Percentiles rank a stretch among this genome's conserved stretches.
phyloP scores from a whole-genome alignment of 2,888 invertebrate species.

The Rhamnusium bicolor region DNA sequence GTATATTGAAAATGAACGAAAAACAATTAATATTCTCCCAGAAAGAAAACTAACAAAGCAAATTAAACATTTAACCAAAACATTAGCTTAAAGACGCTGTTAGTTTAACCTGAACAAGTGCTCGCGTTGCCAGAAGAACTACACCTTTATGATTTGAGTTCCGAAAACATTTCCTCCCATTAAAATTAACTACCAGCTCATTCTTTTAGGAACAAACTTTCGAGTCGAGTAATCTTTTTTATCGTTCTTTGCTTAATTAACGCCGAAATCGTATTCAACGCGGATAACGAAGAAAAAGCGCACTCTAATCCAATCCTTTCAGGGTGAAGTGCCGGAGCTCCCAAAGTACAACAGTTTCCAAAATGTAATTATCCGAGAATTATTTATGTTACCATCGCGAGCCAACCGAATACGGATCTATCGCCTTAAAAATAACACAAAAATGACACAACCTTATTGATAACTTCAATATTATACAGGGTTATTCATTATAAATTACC shows the following conservation, averaged over 20 bases:
- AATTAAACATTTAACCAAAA: not conserved
- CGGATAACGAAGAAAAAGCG: slow-evolving; percentile 60
- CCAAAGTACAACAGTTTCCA: slow-evolving; percentile 57
- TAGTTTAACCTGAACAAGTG: not conserved
- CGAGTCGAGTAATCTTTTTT: slow-evolving; percentile 62
- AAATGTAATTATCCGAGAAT: slow-evolving; percentile 28
- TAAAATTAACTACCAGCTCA: slow-evolving; percentile 62
- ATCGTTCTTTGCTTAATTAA: slow-evolving; percentile 63
- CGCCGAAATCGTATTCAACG: slow-evolving; percentile 62
- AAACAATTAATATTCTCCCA: too few relatives aligned
- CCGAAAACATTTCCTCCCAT: slow-evolving; percentile 46
- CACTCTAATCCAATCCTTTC: slow-evolving; percentile 59
- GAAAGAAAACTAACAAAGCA: not conserved
- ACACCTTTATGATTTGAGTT: slow-evolving; percentile 32
- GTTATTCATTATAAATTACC: too few relatives aligned
- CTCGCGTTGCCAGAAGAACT: not conserved
- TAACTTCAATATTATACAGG: too few relatives aligned
- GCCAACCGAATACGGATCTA: slow-evolving; percentile 5
- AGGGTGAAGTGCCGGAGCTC: slow-evolving; percentile 58
- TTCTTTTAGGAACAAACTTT: slow-evolving; percentile 62
- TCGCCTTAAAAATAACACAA: not conserved
- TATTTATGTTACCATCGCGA: slow-evolving; percentile 19
- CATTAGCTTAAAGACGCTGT: not conserved
- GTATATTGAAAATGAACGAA: too few relatives aligned
- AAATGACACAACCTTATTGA: not conserved